Conservation (phyloP, 2,113 vertebrate genomes). For the Brachyhypopomus gauderio region DNA sequence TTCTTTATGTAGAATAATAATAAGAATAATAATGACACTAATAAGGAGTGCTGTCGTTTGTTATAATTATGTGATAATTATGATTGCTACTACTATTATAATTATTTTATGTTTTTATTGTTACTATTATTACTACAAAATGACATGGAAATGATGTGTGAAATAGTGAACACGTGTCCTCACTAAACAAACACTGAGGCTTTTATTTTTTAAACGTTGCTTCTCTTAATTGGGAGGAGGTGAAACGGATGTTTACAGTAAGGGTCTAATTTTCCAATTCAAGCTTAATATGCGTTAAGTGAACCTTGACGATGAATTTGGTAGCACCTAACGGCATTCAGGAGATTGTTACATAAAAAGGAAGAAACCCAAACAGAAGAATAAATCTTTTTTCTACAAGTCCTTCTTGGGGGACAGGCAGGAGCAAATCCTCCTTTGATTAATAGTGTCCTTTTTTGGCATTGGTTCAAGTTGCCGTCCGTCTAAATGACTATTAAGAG, state of each 20-base stretch:
- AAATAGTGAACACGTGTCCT: not conserved
- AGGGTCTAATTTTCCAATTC: not conserved
- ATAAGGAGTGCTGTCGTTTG: no score
- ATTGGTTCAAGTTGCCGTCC: conserved; percentile 51
- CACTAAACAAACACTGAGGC: not conserved
- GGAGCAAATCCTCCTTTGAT: conserved; percentile 48
- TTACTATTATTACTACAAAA: no score
- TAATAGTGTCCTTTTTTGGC: conserved; percentile 63
- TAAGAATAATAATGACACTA: no score
- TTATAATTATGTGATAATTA: no score
- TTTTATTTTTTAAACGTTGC: not conserved
- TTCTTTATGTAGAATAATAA: no score
- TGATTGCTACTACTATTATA: no score
- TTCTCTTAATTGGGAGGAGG: not conserved
- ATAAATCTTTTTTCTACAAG: no score
- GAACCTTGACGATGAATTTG: not conserved
- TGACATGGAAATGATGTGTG: no score
- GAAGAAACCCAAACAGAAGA: conserved; percentile 11
- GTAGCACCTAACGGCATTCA: conserved; percentile 16
- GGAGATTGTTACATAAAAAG: conserved; percentile 46
- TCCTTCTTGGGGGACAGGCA: not conserved
- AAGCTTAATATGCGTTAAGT: not conserved
- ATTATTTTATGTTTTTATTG: no score
- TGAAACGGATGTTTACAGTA: not conserved
- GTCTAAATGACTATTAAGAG: conserved; percentile 66